These are phyloP conservation scores for Rhea americana DNA, from an alignment of 2,113 vertebrate genomes.

Conservation along the genomic window DNA sequence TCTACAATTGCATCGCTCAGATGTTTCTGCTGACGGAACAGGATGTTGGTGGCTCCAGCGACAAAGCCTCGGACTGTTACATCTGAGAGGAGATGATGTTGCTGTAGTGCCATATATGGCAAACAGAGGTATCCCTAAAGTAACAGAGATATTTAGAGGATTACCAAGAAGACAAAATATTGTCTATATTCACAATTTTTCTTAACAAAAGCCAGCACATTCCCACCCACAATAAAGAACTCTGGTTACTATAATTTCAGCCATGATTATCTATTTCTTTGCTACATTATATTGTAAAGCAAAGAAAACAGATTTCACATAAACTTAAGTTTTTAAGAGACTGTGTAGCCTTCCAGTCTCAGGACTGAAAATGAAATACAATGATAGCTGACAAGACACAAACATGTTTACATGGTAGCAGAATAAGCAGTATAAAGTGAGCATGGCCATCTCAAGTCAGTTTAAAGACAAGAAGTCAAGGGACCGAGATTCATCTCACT, in stretches of 20 bases:
- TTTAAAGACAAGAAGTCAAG: neutral
- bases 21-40: slow-evolving; percentile 96
- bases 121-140: slow-evolving; percentile 93
- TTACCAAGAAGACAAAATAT: neutral
- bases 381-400: neutral
- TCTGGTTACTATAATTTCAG: neutral
- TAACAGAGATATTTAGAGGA: neutral
- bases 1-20: slow-evolving; percentile 94
- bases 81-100: slow-evolving; percentile 96
- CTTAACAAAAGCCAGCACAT: neutral
- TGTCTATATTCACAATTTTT: neutral
- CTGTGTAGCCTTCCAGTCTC: neutral
- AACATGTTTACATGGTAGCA: neutral
- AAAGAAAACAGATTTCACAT: neutral
- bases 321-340: neutral
- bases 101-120: slow-evolving; percentile 98
- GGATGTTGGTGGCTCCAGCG: slow-evolving; percentile 95
- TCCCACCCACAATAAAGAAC: neutral
- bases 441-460: neutral
- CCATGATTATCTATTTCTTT: neutral
- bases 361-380: neutral
- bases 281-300: neutral
- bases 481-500: neutral
- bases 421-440: neutral
- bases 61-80: slow-evolving; percentile 92